Base-by-base conservation (phyloP, 2,888 invertebrate species). In the Diloba caeruleocephala region DNA sequence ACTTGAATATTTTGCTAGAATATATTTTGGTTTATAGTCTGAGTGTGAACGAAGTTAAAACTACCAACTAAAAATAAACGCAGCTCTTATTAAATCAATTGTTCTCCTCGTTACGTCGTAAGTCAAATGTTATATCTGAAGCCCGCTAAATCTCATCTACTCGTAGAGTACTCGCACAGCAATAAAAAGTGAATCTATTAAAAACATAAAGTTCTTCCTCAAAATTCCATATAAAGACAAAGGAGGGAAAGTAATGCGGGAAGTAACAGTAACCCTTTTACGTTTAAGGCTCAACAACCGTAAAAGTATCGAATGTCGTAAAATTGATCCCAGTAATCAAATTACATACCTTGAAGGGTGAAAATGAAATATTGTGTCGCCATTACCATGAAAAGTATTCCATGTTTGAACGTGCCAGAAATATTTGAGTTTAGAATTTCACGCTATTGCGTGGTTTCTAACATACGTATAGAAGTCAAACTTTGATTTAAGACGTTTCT, bases 301-400 rank as follows among this genome's bases (percentile, higher is more conserved):
- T 90, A 89, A 90, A 89, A 87, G 88, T 88, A 90, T 90, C 81
- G 84, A 85, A 81, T 83, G 78, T 84, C 88, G 81, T 89, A 90
- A 89, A 89, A 83, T 88, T 87, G 81, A 88, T 85, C 88, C 86
- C 62, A 43, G 78, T 86, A 89, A 88, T 90, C 88, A 89, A 89
- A 88, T 86, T 84, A 88, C 87, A 79, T 75, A 79, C 77, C 83
- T 78, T 85, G 76, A 84, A 83, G 80, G 84, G 82, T 68, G 81
- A 80, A 87, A 89, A 88, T 87, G 88, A 88, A 88, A 88, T 87
- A 88, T 85, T 81, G 78, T 78, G 71, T 71, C 66, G 73, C 76
- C 76, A 78, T 60, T 80, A 31, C 46, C 78, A 75, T 67, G 55
- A 59, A 74, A 76, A 78, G 77, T 75, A 78, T 76, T 48, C 41